Conservation (phyloP, 2,113 vertebrate species). For the Xiphias gladius region DNA sequence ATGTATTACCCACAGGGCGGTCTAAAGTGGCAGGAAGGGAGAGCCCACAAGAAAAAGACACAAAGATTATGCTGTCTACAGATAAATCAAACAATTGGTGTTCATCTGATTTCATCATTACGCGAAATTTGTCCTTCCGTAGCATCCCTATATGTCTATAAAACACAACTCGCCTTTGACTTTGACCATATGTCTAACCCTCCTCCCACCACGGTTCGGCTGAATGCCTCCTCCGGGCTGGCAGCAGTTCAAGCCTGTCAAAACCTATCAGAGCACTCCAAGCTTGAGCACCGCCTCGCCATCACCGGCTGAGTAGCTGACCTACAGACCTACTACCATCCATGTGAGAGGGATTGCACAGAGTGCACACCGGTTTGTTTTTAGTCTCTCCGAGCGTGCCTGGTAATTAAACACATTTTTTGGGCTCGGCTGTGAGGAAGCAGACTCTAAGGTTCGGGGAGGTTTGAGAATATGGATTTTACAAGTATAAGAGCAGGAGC, state of each 20-base stretch:
- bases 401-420: constrained; percentile 44
- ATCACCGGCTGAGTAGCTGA: constrained; percentile 63
- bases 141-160: neutral
- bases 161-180: constrained; percentile 32
- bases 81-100: constrained; percentile 57
- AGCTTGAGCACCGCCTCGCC: constrained; percentile 52
- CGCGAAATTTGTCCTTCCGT: constrained; percentile 16
- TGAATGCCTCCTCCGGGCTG: constrained; percentile 59
- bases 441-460: neutral
- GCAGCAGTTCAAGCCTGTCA: constrained; percentile 75
- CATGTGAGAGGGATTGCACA: constrained; percentile 35
- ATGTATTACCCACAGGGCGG: constrained; percentile 56
- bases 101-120: constrained; percentile 51
- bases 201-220: constrained; percentile 56
- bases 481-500: constrained; percentile 44
- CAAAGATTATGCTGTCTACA: constrained; percentile 18
- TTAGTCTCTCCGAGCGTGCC: neutral
- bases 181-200: constrained; percentile 22
- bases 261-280: constrained; percentile 59
- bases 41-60: constrained; percentile 46
- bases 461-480: constrained; percentile 45
- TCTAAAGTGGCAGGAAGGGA: constrained; percentile 62
- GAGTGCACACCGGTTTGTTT: constrained; percentile 25
- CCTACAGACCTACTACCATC: constrained; percentile 76
- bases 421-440: neutral